Evolutionary conservation across 2,888 invertebrate species (phyloP), one percentile per base, ranked within the genome.

Genomic region (Empis livida): DNA sequence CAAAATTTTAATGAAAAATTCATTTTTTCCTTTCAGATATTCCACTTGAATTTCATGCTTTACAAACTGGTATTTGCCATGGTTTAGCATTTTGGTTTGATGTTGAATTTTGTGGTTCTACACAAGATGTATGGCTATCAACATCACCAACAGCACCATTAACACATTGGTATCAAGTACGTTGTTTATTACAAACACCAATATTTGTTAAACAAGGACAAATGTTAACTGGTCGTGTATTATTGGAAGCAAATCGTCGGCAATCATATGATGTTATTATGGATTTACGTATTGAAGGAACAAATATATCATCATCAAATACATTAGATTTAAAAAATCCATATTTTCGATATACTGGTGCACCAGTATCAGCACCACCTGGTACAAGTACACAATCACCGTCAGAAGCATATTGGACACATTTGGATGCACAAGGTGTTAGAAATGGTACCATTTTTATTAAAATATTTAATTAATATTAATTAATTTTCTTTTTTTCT

Each of bases 51-150:
- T 97, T 95, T 73, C 87, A 87, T 60, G 76, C 95, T 57, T 75
- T 89, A 57, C 90, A 93, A 68, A 87, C 94, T 1, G 95, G 94
- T 23, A 90, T 92, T 44, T 88, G 96, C 55, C 97, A 99, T 61
- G 97, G 97, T 2, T 73, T 99, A 53, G 97, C 97, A 15, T 97
- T 99, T 73, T 99, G 99, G 97, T 99, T 99, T 68, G 96, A 99
- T 72, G 96, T 97, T 20, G 85, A 95, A 54, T 97, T 99, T 71
- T 82, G 88, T 49, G 96, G 97, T 35, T 80, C 81, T 42, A 81
- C 80, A 50, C 86, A 91, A 61, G 86, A 90, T 50, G 85, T 97
- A 49, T 97, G 97, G 96, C 70, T 99, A 31, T 96, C 96, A 9
- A 99, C 99, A 8, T 85, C 96, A 1, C 97, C 97, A 0, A 96